Evolutionary conservation across 2,113 vertebrate species (phyloP).

Genomic region (Phaethon lepturus): DNA sequence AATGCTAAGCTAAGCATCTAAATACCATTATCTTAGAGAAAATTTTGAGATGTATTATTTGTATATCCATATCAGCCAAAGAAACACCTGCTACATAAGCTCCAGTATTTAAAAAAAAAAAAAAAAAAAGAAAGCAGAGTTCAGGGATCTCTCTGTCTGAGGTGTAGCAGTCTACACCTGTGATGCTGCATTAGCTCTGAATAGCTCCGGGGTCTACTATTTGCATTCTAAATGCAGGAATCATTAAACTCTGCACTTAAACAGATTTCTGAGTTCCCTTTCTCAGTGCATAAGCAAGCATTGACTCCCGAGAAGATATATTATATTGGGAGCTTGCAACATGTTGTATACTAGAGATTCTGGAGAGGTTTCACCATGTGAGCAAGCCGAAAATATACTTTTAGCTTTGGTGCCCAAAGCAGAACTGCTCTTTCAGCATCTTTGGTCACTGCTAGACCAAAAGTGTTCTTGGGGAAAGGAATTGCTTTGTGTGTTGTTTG

Average conservation of each 20-base stretch:
- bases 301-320: not conserved
- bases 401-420: not conserved
- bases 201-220: not conserved
- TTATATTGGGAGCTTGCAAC: not conserved
- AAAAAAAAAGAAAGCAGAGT: not conserved
- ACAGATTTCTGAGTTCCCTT: not conserved
- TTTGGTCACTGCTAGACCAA: not conserved
- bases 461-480: not conserved
- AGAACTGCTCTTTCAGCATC: not conserved
- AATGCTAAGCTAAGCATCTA: not conserved
- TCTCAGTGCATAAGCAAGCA: not conserved
- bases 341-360: not conserved
- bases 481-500: not conserved
- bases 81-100: not conserved
- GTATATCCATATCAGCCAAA: not conserved
- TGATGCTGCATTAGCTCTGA: slow-evolving; percentile 7
- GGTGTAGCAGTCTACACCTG: not conserved
- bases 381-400: not conserved
- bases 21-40: not conserved
- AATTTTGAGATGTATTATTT: not conserved
- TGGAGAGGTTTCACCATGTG: not conserved
- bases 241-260: not conserved
- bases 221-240: slow-evolving; percentile 22
- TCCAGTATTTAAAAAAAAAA: not conserved
- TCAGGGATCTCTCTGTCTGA: slow-evolving; percentile 14